phyloP scores from a whole-genome alignment of 1,140 invertebrate species.

The Proctacanthus coquilletti region DNA sequence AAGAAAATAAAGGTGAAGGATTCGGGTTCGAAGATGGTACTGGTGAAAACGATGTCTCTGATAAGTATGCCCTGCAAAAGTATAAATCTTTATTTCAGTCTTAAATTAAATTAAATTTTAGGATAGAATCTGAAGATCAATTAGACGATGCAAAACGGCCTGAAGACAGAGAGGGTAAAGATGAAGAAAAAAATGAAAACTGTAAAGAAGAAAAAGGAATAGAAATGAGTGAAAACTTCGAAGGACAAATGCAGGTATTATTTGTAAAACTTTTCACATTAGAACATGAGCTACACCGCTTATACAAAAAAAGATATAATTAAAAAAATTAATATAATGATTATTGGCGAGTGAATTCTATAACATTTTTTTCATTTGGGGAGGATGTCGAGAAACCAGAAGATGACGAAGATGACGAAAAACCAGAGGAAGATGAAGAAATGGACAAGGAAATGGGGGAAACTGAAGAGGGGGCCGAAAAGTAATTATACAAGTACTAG shows the following conservation, averaged over 20 bases:
- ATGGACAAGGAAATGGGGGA: slow-evolving; percentile 93
- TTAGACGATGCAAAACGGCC: slow-evolving; percentile 71
- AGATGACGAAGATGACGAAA: slow-evolving; percentile 44
- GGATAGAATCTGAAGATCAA: slow-evolving; percentile 60
- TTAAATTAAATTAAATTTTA: not conserved
- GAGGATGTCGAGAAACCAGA: slow-evolving; percentile 58
- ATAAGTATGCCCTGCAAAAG: slow-evolving; percentile 42
- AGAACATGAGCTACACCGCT: not conserved
- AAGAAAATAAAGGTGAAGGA: slow-evolving; percentile 44
- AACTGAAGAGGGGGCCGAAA: slow-evolving; percentile 65
- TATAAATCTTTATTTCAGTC: not conserved
- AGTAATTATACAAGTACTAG: slow-evolving; percentile 26
- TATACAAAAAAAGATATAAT: not conserved
- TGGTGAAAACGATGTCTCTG: slow-evolving; percentile 88
- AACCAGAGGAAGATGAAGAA: slow-evolving; percentile 57
- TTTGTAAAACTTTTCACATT: slow-evolving; percentile 8
- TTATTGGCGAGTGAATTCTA: too few relatives aligned
- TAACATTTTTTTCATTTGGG: slow-evolving; percentile 32
- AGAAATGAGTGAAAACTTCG: slow-evolving; percentile 23
- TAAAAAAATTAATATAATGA: not conserved
- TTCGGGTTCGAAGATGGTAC: slow-evolving; percentile 85
- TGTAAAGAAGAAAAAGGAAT: slow-evolving; percentile 76
- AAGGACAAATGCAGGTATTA: slow-evolving; percentile 58
- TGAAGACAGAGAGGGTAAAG: slow-evolving; percentile 42
- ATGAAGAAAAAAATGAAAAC: slow-evolving; percentile 52